Evolutionary conservation across 1,140 invertebrate genomes (phyloP).

Genomic region (Drosophila littoralis): DNA sequence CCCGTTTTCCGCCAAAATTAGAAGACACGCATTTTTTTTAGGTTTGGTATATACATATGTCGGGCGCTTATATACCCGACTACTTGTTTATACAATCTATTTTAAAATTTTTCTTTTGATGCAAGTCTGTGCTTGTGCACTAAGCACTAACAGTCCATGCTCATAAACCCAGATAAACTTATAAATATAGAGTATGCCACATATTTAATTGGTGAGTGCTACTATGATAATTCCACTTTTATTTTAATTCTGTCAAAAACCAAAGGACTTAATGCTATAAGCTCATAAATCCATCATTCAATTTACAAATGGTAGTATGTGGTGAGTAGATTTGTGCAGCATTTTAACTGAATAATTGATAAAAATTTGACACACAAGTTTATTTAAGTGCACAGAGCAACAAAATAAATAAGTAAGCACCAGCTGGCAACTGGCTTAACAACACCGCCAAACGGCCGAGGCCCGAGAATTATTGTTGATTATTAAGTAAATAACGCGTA

Average conservation of each 20-base stretch:
- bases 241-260: conserved; percentile 45
- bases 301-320: conserved; percentile 68
- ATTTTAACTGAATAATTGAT: conserved; percentile 76
- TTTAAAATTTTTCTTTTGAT: conserved; percentile 39
- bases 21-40: no score
- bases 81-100: conserved; percentile 44
- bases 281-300: conserved; percentile 72
- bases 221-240: conserved; percentile 1
- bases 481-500: conserved; percentile 45
- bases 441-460: conserved; percentile 24
- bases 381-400: conserved; percentile 56
- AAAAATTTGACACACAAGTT: conserved; percentile 66
- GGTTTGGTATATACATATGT: no score
- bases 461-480: conserved; percentile 60
- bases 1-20: no score
- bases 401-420: conserved; percentile 26
- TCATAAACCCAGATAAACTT: neutral
- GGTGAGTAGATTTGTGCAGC: conserved; percentile 63
- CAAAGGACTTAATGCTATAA: conserved; percentile 70
- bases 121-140: conserved; percentile 50
- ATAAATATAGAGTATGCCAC: neutral
- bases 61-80: no score
- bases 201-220: conserved; percentile 23
- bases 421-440: conserved; percentile 17
- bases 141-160: conserved; percentile 7